These are phyloP conservation scores for Aricia artaxerxes DNA, from an alignment of 2,888 invertebrate genomes.

Conservation along the genomic window DNA sequence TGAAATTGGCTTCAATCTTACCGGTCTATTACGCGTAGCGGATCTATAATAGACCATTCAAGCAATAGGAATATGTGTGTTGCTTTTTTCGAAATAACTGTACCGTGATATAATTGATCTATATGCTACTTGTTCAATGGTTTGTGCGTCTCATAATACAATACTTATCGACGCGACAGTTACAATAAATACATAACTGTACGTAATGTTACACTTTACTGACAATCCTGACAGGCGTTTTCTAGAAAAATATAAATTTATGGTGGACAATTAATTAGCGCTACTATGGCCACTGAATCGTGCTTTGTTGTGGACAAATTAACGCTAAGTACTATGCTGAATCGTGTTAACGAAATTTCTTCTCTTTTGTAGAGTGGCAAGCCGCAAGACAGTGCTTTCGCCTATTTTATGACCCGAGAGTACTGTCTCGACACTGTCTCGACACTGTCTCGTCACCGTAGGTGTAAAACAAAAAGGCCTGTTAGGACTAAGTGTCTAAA, in stretches of 20 bases:
- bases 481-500: no score
- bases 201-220: background rate
- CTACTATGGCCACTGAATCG: no score
- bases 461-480: no score
- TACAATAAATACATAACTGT: slow-evolving; percentile 25
- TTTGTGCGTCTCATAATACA: slow-evolving; percentile 27
- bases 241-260: background rate
- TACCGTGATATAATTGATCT: slow-evolving; percentile 38
- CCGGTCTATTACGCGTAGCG: slow-evolving; percentile 46
- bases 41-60: slow-evolving; percentile 45
- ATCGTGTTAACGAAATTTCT: no score
- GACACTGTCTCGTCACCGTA: no score
- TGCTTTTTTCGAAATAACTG: slow-evolving; percentile 42
- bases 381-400: no score
- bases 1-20: slow-evolving; percentile 46
- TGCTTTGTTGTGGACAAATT: no score
- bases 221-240: background rate
- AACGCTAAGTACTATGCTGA: no score
- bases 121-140: slow-evolving; percentile 32
- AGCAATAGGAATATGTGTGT: slow-evolving; percentile 40
- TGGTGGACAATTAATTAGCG: no score
- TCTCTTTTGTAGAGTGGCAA: no score
- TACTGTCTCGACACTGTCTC: no score
- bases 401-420: no score
- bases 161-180: slow-evolving; percentile 22